These are phyloP conservation scores for Prunella himalayana DNA, from an alignment of 2,113 vertebrate species.

Conservation along the genomic window DNA sequence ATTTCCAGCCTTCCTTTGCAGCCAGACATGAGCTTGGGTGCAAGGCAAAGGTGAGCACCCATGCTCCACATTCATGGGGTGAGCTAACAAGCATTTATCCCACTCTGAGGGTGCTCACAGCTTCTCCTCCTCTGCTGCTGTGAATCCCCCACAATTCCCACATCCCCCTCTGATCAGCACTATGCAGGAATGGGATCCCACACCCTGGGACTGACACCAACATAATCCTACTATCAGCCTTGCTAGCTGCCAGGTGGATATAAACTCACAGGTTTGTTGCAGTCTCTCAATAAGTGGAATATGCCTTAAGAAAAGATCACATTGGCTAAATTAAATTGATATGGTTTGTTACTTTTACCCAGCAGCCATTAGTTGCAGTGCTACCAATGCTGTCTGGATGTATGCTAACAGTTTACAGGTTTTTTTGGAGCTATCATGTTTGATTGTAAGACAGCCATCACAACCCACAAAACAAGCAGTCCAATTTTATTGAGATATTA, in stretches of 20 bases:
- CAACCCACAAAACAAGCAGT: not conserved
- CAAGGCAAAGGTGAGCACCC: not conserved
- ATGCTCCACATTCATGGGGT: accelerated
- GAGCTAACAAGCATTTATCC: not conserved
- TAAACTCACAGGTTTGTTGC: not conserved
- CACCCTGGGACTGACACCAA: not conserved
- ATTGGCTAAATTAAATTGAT: not conserved
- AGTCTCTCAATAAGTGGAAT: not conserved
- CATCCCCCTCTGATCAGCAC: not conserved
- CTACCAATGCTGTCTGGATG: not conserved
- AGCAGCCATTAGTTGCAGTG: not conserved
- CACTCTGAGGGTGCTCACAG: not conserved
- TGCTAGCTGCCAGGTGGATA: not conserved
- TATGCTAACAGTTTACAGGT: not conserved
- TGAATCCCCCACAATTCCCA: accelerated
- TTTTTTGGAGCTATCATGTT: not conserved
- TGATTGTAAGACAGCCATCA: not conserved
- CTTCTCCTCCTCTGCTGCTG: not conserved
- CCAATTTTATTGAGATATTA: not conserved
- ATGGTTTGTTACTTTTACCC: not conserved
- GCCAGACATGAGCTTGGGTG: accelerated
- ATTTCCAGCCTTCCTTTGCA: not conserved
- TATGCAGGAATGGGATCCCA: not conserved
- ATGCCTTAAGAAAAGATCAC: not conserved
- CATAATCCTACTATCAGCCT: not conserved